Conservation (phyloP, 2,888 invertebrate genomes). For the Euproctis similis region DNA sequence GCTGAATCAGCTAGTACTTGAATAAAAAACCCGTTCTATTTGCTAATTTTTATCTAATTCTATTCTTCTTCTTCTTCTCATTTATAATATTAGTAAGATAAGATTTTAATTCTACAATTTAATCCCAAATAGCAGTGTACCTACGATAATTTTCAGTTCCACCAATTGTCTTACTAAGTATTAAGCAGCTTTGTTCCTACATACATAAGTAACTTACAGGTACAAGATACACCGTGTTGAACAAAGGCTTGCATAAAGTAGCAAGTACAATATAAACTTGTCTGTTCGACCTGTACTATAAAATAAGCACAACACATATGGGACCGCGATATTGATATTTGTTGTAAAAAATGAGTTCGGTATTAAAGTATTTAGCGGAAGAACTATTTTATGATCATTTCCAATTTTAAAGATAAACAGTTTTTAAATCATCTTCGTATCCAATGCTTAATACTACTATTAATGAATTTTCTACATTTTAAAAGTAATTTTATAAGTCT, state of each 20-base stretch:
- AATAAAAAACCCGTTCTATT: too few species aligned
- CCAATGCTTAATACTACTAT: too few species aligned
- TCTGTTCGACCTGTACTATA: constrained; percentile 37
- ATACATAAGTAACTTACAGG: constrained; percentile 32
- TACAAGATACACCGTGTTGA: constrained; percentile 35
- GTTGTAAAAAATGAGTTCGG: not conserved
- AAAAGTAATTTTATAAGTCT: too few species aligned
- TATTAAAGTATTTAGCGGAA: too few species aligned
- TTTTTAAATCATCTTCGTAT: too few species aligned
- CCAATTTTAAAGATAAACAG: too few species aligned
- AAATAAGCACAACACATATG: constrained; percentile 33
- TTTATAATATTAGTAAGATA: too few species aligned
- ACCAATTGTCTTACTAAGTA: constrained; percentile 25
- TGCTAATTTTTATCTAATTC: too few species aligned
- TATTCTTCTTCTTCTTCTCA: too few species aligned
- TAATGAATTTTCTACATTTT: too few species aligned
- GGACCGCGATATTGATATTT: constrained; percentile 10
- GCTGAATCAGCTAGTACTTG: too few species aligned
- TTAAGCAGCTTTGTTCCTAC: constrained; percentile 34
- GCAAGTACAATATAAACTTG: constrained; percentile 48
- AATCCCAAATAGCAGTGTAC: constrained; percentile 14
- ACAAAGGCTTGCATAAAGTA: constrained; percentile 37
- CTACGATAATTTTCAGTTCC: constrained; percentile 23
- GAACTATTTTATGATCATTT: too few species aligned
- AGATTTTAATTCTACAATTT: constrained; percentile 4